These are phyloP conservation scores for Drosophila sulfurigaster DNA, from an alignment of 1,140 invertebrate species.

Conservation along the genomic window DNA sequence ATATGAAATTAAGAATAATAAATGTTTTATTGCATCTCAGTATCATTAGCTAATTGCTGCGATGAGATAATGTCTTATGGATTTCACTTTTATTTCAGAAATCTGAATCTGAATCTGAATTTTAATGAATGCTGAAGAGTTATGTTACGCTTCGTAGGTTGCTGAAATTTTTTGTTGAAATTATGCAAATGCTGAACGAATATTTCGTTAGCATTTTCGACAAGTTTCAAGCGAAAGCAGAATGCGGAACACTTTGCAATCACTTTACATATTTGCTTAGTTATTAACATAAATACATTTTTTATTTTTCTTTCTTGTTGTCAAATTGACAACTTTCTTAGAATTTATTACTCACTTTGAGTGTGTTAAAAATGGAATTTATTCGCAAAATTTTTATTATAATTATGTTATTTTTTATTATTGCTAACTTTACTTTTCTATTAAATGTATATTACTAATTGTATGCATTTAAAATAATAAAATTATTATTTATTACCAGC, in stretches of 20 bases:
- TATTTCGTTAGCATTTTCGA: not conserved
- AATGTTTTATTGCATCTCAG: no score
- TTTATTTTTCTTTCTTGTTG: not conserved
- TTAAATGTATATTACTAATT: no score
- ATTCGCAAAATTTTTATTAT: no score
- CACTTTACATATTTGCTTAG: not conserved
- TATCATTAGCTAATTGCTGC: not conserved
- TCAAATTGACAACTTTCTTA: not conserved
- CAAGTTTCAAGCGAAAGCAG: not conserved
- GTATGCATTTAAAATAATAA: no score
- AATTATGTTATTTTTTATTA: no score
- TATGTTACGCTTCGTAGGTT: not conserved
- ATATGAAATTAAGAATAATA: no score
- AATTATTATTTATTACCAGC: no score
- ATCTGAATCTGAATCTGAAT: not conserved
- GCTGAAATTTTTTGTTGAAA: not conserved
- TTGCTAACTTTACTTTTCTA: no score
- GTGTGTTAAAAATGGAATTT: no score
- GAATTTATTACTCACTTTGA: no score
- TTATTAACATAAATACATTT: not conserved
- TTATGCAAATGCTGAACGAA: not conserved
- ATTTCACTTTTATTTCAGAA: not conserved
- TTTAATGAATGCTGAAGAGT: no score
- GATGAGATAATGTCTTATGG: no score
- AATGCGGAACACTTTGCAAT: constrained; percentile 1